Conservation (phyloP, 2,888 invertebrate genomes). For the Macroteleia sp. region DNA sequence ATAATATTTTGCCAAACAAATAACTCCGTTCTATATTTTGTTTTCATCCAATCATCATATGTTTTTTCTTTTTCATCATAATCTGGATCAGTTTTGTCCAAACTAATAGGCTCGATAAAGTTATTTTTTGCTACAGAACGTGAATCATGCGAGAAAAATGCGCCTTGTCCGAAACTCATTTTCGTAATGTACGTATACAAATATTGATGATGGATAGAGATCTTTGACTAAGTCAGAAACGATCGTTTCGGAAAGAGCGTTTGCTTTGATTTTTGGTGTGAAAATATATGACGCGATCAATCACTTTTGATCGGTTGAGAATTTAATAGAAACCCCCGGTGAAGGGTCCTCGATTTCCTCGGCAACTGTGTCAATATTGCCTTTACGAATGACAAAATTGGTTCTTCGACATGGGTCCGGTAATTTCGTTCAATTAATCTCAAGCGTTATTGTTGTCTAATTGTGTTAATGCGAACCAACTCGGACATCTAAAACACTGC, state of each 20-base stretch:
- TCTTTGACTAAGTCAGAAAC: slow-evolving; percentile 18
- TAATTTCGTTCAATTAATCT: slow-evolving; percentile 33
- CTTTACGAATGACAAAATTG: slow-evolving; percentile 15
- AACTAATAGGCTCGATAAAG: no score
- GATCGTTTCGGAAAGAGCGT: neutral
- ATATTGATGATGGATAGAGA: slow-evolving; percentile 25
- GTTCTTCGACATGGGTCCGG: neutral
- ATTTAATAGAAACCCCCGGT: slow-evolving; percentile 6
- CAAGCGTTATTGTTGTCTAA: slow-evolving; percentile 10
- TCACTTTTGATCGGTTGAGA: slow-evolving; percentile 12
- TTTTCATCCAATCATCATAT: no score
- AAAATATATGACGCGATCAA: slow-evolving; percentile 41
- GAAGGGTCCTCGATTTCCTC: slow-evolving; percentile 16
- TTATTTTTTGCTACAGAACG: no score
- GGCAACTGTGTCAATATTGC: slow-evolving; percentile 42
- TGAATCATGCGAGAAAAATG: slow-evolving; percentile 6
- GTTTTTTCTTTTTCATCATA: no score
- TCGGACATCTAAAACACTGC: slow-evolving; percentile 1
- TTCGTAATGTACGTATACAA: slow-evolving; percentile 21
- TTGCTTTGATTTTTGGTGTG: slow-evolving; percentile 36
- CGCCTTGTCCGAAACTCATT: neutral
- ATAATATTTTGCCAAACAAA: no score
- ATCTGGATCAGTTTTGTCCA: no score
- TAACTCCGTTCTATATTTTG: no score
- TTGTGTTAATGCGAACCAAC: slow-evolving; percentile 17